Conservation (phyloP, 1,140 invertebrate genomes). For the Orius laevigatus region DNA sequence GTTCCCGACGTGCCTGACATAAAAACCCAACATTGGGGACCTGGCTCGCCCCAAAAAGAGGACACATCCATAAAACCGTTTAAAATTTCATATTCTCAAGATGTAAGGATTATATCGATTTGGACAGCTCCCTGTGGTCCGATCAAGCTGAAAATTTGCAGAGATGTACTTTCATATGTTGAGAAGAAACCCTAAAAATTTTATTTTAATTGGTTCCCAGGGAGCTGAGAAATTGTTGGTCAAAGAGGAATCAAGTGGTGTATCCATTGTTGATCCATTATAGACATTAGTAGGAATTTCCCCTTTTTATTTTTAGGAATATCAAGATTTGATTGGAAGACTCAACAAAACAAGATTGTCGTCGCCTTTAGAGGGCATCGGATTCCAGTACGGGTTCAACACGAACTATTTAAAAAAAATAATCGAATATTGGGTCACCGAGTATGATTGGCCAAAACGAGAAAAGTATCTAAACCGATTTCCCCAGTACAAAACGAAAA, state of each 20-base stretch:
- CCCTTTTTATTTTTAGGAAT: background rate
- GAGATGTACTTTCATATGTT: background rate
- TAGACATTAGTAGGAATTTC: background rate
- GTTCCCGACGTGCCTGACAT: constrained; percentile 7
- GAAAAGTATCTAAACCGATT: constrained; percentile 49
- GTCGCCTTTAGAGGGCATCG: constrained; percentile 41
- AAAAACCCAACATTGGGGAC: constrained; percentile 30
- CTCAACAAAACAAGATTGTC: constrained; percentile 10
- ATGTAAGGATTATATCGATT: background rate
- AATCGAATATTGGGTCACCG: constrained; percentile 50
- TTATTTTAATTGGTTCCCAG: background rate
- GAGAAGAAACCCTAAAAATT: background rate
- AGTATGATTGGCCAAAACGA: constrained; percentile 56
- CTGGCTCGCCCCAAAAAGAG: constrained; percentile 23
- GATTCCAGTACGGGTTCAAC: constrained; percentile 66
- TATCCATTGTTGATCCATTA: too few relatives aligned
- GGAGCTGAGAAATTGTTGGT: background rate
- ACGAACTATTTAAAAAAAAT: constrained; percentile 44
- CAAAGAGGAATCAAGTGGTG: too few relatives aligned
- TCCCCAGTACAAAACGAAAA: constrained; percentile 53
- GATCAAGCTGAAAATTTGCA: too few relatives aligned
- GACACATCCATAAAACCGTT: constrained; percentile 31
- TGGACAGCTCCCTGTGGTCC: too few relatives aligned
- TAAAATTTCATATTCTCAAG: constrained; percentile 24
- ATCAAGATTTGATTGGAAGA: constrained; percentile 4